phyloP scores from a whole-genome alignment of 37 sponge, comb jelly and placozoan species.

The Spongilla lacustris region DNA sequence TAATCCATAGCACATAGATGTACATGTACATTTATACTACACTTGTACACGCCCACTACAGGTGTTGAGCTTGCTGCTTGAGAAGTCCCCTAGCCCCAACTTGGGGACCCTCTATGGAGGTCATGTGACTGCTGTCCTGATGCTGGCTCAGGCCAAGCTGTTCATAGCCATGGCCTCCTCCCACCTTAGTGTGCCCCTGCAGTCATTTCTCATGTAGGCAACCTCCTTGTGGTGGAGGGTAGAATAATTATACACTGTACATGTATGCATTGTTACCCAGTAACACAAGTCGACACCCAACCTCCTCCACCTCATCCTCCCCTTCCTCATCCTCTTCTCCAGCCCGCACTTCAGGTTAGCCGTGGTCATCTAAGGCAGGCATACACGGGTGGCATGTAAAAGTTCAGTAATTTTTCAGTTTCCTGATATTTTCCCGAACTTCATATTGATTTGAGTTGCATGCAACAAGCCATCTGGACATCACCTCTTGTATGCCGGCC shows the following conservation, averaged over 20 bases:
- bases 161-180: conserved; percentile 42
- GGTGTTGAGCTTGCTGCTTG: conserved; percentile 11
- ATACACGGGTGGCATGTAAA: too few species aligned
- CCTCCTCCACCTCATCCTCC: not conserved
- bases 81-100: conserved; percentile 6
- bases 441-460: too few species aligned
- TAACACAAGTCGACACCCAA: not conserved
- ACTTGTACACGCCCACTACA: too few species aligned
- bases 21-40: too few species aligned
- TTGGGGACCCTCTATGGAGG: conserved; percentile 53
- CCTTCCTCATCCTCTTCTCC: not conserved
- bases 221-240: too few species aligned
- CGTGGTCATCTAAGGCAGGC: too few species aligned
- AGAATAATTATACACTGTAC: too few species aligned
- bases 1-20: too few species aligned
- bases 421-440: too few species aligned
- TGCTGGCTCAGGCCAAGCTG: conserved; percentile 51
- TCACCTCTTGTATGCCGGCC: too few species aligned
- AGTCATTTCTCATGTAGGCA: conserved; percentile 18
- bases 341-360: not conserved
- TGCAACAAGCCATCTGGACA: too few species aligned
- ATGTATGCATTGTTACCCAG: not conserved
- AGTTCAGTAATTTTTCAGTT: too few species aligned
- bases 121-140: not conserved
- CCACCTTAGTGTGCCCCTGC: conserved; percentile 10